Percentiles rank a stretch among this genome's conserved stretches.
Evolutionary conservation across 2,113 vertebrate species (phyloP).

Genomic region (Origma solitaria): DNA sequence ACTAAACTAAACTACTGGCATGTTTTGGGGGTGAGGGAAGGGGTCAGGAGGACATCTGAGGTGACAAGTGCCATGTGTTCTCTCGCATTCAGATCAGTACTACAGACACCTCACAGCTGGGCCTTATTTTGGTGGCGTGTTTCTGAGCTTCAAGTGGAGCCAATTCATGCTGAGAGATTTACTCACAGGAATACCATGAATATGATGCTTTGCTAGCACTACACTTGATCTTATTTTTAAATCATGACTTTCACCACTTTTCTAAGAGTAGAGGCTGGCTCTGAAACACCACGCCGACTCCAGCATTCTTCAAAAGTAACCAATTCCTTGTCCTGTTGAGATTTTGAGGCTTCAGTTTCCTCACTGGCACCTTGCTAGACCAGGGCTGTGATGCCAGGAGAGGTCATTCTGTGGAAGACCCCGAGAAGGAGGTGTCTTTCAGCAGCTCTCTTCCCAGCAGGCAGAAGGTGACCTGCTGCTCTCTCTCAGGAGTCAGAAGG

Average conservation of each 20-base stretch:
- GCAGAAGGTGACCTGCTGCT: background rate
- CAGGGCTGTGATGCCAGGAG: background rate
- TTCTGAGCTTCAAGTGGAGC: background rate
- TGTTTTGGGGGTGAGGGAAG: background rate
- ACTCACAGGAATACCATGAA: background rate
- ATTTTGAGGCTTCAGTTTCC: background rate
- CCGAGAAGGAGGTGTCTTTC: background rate
- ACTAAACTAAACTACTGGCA: background rate
- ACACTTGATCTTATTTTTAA: conserved; percentile 12
- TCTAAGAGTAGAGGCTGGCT: conserved; percentile 29
- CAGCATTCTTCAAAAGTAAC: background rate
- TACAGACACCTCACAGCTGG: background rate
- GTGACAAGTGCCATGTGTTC: background rate
- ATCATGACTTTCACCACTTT: background rate
- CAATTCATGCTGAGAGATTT: background rate
- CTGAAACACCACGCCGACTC: fast-evolving
- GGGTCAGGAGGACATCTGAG: background rate
- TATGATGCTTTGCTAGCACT: background rate
- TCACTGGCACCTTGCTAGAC: background rate
- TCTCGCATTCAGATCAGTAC: background rate
- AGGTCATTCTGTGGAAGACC: background rate
- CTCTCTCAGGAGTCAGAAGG: background rate
- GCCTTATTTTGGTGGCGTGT: background rate
- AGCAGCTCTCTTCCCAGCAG: background rate
- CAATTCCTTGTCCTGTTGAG: background rate